A percentile compares a stretch with the other conserved stretches of the same genome.
phyloP scores from a whole-genome alignment of 2,113 vertebrate species.

The Takifugu bimaculatus region DNA sequence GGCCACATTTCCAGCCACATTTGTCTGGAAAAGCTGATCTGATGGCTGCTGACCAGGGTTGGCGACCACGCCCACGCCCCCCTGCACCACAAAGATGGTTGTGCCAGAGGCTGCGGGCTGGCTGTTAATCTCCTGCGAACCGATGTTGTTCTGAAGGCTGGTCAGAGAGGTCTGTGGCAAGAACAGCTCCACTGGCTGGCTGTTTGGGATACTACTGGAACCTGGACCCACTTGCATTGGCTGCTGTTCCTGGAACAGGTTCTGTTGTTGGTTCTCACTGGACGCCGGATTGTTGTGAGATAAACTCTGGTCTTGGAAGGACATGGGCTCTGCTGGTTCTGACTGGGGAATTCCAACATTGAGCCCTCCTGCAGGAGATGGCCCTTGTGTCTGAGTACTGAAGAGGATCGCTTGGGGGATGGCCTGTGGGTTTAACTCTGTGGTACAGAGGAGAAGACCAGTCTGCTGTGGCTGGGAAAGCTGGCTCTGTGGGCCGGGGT shows the following conservation, averaged over 20 bases:
- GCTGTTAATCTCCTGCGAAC: constrained; percentile 82
- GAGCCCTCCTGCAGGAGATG: constrained; percentile 65
- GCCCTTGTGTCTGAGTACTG: constrained; percentile 68
- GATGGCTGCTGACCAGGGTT: constrained; percentile 79
- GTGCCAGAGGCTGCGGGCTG: constrained; percentile 71
- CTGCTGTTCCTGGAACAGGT: constrained; percentile 89
- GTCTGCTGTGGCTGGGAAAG: constrained; percentile 71
- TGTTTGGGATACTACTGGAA: constrained; percentile 75
- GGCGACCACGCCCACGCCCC: constrained; percentile 81
- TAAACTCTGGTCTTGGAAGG: constrained; percentile 89
- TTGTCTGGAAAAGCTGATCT: constrained; percentile 83
- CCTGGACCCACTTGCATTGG: constrained; percentile 92
- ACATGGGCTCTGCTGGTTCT: constrained; percentile 89
- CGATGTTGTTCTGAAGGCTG: constrained; percentile 83
- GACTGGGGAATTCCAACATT: constrained; percentile 76
- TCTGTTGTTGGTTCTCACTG: constrained; percentile 77
- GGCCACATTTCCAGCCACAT: constrained; percentile 80
- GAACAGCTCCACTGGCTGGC: constrained; percentile 85
- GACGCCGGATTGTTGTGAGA: constrained; percentile 73
- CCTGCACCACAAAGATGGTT: constrained; percentile 86
- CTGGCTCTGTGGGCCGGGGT: constrained; percentile 52
- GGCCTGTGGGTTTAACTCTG: constrained; percentile 83
- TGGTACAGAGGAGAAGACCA: constrained; percentile 85
- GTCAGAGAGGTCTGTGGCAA: constrained; percentile 90
- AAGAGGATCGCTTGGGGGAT: constrained; percentile 79